Evolutionary conservation across 1,140 invertebrate species (phyloP).

Genomic region (Drosophila carrolli): DNA sequence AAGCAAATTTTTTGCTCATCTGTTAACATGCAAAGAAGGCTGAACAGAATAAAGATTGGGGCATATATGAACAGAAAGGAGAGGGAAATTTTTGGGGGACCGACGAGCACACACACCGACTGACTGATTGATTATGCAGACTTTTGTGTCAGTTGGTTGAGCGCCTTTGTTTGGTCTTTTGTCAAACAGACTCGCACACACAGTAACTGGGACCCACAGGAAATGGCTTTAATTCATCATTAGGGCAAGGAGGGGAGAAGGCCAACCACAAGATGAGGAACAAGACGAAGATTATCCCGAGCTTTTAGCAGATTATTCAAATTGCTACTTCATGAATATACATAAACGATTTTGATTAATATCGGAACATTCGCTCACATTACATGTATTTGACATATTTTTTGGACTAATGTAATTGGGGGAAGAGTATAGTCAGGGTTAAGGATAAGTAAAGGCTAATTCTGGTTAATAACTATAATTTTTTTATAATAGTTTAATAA

Average conservation of each 20-base stretch:
- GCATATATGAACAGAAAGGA: background rate
- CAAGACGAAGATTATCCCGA: conserved; percentile 26
- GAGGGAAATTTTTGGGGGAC: background rate
- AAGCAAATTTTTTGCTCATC: conserved; percentile 57
- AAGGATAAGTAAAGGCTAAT: too few species aligned
- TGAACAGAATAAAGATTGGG: conserved; percentile 22
- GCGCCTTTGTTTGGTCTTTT: conserved; percentile 65
- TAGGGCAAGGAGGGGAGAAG: conserved; percentile 32
- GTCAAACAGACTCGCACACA: conserved; percentile 26
- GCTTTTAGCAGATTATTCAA: conserved; percentile 56
- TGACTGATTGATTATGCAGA: conserved; percentile 81
- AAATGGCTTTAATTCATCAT: conserved; percentile 77
- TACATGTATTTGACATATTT: background rate
- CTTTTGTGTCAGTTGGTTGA: conserved; percentile 76
- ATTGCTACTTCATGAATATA: conserved; percentile 56
- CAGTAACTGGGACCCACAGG: background rate
- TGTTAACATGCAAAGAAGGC: conserved; percentile 54
- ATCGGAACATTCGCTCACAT: conserved; percentile 5
- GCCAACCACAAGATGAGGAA: conserved; percentile 24
- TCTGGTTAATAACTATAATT: too few species aligned
- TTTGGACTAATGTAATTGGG: conserved; percentile 13
- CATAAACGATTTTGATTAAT: conserved; percentile 55
- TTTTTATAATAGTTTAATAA: too few species aligned
- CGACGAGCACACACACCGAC: conserved; percentile 13
- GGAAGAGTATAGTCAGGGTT: background rate